These are phyloP conservation scores for Sapayoa aenigma DNA, from an alignment of 2,113 vertebrate genomes.

Conservation along the genomic window DNA sequence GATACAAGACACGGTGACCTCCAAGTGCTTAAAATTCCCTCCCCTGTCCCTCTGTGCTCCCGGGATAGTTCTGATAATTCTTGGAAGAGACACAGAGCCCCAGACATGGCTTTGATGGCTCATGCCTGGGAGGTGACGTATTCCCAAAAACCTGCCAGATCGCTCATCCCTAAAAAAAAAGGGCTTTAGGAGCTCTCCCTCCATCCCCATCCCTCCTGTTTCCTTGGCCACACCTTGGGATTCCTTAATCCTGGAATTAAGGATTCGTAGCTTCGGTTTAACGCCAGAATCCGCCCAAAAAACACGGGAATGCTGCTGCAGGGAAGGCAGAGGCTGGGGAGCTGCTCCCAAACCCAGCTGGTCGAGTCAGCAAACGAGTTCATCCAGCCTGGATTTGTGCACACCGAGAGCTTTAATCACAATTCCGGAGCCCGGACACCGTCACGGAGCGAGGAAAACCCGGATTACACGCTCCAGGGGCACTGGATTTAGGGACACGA, in stretches of 20 bases:
- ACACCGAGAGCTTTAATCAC: background rate
- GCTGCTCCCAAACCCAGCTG: background rate
- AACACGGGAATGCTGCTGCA: background rate
- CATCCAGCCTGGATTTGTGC: background rate
- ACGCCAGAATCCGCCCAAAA: background rate
- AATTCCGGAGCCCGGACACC: background rate
- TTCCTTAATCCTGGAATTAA: background rate
- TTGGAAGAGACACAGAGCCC: background rate
- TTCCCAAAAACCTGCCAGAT: background rate
- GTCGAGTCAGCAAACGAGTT: conserved; percentile 1
- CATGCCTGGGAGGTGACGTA: background rate
- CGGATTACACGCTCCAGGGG: background rate
- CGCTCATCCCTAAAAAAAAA: background rate
- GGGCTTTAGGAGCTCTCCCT: background rate
- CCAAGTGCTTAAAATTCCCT: background rate
- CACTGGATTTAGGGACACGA: background rate
- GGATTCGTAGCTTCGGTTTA: background rate
- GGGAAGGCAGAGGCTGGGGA: background rate
- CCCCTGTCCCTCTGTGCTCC: background rate
- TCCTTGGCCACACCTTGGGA: background rate
- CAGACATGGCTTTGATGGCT: background rate
- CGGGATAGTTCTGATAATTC: background rate
- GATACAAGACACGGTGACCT: background rate
- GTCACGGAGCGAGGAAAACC: background rate
- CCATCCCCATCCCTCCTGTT: background rate